These are phyloP conservation scores for Unio delphinus DNA, from an alignment of 2,888 invertebrate genomes.

Conservation along the genomic window DNA sequence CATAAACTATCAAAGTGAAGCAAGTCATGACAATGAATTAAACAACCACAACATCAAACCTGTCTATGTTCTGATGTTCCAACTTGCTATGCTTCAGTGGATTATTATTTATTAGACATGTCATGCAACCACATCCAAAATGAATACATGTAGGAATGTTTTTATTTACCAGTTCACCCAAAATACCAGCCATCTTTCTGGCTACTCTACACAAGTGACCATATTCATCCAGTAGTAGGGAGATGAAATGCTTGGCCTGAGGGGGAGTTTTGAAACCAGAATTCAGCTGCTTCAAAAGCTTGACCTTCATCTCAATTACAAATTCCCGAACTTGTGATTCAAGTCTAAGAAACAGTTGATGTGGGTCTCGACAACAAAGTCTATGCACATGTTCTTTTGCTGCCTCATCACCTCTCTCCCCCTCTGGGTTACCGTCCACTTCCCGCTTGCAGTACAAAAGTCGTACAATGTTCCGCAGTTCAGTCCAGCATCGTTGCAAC, in stretches of 20 bases:
- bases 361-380: constrained; percentile 75
- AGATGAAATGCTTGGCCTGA: constrained; percentile 75
- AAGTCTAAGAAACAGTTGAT: constrained; percentile 78
- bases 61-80: too few species aligned
- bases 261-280: constrained; percentile 74
- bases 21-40: too few species aligned
- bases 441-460: constrained; percentile 43
- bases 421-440: constrained; percentile 23
- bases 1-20: too few species aligned
- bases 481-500: constrained; percentile 73
- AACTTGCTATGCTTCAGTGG: too few species aligned
- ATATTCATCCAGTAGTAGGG: constrained; percentile 78
- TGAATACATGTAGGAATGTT: background rate
- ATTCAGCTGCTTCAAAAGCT: constrained; percentile 74
- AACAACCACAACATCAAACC: too few species aligned
- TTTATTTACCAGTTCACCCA: constrained; percentile 74
- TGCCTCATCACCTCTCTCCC: constrained; percentile 39
- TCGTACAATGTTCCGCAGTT: constrained; percentile 73
- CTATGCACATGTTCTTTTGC: constrained; percentile 73
- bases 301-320: constrained; percentile 78
- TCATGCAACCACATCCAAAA: background rate
- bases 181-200: constrained; percentile 75
- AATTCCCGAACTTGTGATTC: constrained; percentile 79
- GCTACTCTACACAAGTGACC: constrained; percentile 78
- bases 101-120: too few species aligned